Percentiles rank a stretch among this genome's conserved stretches.
phyloP scores from a whole-genome alignment of 2,113 vertebrate genomes.

The Dromaius novaehollandiae region DNA sequence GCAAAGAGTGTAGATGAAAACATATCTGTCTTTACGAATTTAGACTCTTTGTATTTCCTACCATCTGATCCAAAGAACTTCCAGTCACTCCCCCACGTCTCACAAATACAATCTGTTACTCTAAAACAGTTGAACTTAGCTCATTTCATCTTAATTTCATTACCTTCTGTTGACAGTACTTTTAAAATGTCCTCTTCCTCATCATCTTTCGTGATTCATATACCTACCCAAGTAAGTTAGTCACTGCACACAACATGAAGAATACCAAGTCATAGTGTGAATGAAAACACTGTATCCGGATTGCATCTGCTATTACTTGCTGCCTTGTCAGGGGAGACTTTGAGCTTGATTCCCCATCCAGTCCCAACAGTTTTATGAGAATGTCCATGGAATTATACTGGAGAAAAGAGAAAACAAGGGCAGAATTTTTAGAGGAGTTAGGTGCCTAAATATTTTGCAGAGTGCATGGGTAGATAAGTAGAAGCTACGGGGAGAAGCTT shows the following conservation, averaged over 20 bases:
- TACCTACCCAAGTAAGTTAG: not conserved
- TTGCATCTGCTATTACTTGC: not conserved
- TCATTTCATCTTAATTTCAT: not conserved
- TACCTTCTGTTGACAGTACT: not conserved
- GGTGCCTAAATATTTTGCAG: not conserved
- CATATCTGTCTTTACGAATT: not conserved
- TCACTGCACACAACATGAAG: too few relatives aligned
- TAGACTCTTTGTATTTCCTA: not conserved
- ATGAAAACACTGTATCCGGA: not conserved
- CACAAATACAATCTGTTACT: not conserved
- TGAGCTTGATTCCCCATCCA: not conserved
- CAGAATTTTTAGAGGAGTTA: not conserved
- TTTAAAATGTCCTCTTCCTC: not conserved
- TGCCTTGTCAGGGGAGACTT: not conserved
- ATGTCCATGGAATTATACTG: fast-evolving
- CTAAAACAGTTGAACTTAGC: not conserved
- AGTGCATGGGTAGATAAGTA: not conserved
- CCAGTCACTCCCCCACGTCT: not conserved
- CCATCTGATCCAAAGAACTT: not conserved
- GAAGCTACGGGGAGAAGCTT: not conserved
- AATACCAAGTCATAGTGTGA: not conserved
- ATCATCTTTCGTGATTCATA: fast-evolving
- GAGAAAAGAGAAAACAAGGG: not conserved
- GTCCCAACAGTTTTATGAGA: not conserved
- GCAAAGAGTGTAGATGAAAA: not conserved